A percentile compares a stretch with the other conserved stretches of the same genome.
Evolutionary conservation across 2,113 vertebrate genomes (phyloP).

Genomic region (Alligator sinensis): DNA sequence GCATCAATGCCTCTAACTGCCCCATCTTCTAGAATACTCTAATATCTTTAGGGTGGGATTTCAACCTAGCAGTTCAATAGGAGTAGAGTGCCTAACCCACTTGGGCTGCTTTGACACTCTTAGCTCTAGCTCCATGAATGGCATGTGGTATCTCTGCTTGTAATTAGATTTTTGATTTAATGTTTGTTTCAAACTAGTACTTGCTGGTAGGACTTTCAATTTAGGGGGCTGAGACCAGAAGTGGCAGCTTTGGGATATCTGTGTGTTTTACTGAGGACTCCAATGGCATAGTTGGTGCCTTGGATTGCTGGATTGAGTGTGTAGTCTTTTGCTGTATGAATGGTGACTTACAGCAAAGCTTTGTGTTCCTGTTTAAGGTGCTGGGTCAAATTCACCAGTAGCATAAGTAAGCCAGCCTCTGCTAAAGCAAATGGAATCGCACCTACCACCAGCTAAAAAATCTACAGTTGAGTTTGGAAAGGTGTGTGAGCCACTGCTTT

Average conservation of each 20-base stretch:
- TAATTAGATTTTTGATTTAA: neutral
- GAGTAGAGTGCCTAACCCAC: neutral
- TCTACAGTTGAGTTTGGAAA: neutral
- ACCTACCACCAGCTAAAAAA: neutral
- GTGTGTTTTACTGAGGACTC: neutral
- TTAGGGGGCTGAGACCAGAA: neutral
- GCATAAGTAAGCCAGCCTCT: neutral
- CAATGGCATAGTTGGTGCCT: neutral
- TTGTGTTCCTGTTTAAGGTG: rapidly evolving
- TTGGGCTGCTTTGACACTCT: neutral
- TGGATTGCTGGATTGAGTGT: neutral
- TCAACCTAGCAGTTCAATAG: neutral
- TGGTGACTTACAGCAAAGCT: neutral
- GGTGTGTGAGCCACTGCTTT: neutral
- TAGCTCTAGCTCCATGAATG: neutral
- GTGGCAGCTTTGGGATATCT: neutral
- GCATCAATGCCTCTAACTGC: neutral
- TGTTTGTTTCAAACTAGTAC: neutral
- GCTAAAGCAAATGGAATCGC: neutral
- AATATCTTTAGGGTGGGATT: neutral
- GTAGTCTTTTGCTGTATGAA: neutral
- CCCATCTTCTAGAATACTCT: neutral
- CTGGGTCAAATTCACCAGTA: neutral
- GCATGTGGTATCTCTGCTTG: rapidly evolving
- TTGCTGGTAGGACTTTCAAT: neutral